Base-by-base conservation (phyloP, 2,113 vertebrate genomes). In the Callospermophilus lateralis region DNA sequence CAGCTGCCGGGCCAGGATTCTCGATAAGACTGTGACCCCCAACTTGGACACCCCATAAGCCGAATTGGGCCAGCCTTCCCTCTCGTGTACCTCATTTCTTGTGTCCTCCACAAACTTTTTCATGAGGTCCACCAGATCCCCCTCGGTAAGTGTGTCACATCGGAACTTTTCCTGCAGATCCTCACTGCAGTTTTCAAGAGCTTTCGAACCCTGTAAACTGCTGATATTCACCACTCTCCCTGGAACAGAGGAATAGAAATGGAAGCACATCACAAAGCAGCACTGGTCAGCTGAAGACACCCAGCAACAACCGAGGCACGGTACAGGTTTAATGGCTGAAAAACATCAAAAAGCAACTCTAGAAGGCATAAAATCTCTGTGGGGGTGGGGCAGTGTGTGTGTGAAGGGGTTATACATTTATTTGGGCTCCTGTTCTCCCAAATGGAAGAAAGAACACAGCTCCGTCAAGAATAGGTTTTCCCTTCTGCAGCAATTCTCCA, bases 1-100 rank as follows among this genome's bases (percentile, higher is more conserved):
- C 45, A 99, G 73, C 53, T 72, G 96, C 13, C 97, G 98, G 6
- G 99, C 99, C 2, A 99, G 98, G 97, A 99, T 99, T 97, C 99
- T 98, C 1, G 99, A 99, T 89, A 99, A 94, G 8, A 99, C 99
- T 0, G 99, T 99, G 28, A 99, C 98, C 37, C 99, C 99, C 0
- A 99, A 98, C 98, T 99, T 99, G 92, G 99, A 99, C 39, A 99
- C 98, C 0, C 99, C 99, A 0, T 99, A 99, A 0, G 99, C 99
- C 0, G 98, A 99, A 20, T 98, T 98, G 0, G 99, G 99, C 99
- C 99, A 99, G 0, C 99, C 99, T 19, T 98, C 98, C 39, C 98
- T 86, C 61, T 98, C 72, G 11, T 99, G 99, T 53, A 98, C 83
- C 0, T 85, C 98, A 0, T 97, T 99, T 97, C 98, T 99, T 58